Evolutionary conservation across 2,113 vertebrate genomes (phyloP).

Genomic region (Stegastes partitus): DNA sequence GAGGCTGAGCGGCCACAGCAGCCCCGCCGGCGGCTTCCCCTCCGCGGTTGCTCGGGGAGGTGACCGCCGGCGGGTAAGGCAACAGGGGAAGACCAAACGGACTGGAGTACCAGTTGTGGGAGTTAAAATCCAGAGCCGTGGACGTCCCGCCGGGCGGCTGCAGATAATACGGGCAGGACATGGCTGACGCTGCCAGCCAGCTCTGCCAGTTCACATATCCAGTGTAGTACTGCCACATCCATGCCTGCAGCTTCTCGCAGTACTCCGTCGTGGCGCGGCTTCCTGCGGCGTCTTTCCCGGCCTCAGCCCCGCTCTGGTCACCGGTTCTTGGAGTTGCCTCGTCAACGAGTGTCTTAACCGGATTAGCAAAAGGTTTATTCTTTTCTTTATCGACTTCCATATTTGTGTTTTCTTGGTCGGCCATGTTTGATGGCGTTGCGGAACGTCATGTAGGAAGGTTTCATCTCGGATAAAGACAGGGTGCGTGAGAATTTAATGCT

Average conservation of each 20-base stretch:
- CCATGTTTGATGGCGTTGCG: constrained; percentile 78
- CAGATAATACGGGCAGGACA: constrained; percentile 77
- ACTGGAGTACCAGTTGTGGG: constrained; percentile 64
- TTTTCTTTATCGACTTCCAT: constrained; percentile 62
- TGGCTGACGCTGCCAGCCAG: constrained; percentile 81
- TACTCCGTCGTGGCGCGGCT: constrained; percentile 86
- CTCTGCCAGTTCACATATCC: constrained; percentile 92
- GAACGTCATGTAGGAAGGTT: constrained; percentile 31
- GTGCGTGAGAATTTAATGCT: too few relatives aligned
- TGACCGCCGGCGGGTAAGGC: constrained; percentile 36
- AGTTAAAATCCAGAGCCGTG: constrained; percentile 52
- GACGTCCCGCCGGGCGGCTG: constrained; percentile 56
- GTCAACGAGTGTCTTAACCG: constrained; percentile 22
- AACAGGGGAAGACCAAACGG: constrained; percentile 62
- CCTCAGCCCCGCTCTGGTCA: not conserved
- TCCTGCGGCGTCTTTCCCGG: not conserved
- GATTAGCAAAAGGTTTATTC: constrained; percentile 17
- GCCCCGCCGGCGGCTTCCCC: constrained; percentile 59
- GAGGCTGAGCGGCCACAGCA: constrained; percentile 53
- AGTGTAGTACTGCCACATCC: constrained; percentile 97
- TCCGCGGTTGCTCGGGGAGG: constrained; percentile 34
- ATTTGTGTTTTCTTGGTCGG: constrained; percentile 75
- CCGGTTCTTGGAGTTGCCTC: not conserved
- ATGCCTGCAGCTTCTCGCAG: constrained; percentile 91
- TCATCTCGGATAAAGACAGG: not conserved